Base-by-base conservation (phyloP, 2,888 invertebrate genomes). In the Drosophila mettleri region DNA sequence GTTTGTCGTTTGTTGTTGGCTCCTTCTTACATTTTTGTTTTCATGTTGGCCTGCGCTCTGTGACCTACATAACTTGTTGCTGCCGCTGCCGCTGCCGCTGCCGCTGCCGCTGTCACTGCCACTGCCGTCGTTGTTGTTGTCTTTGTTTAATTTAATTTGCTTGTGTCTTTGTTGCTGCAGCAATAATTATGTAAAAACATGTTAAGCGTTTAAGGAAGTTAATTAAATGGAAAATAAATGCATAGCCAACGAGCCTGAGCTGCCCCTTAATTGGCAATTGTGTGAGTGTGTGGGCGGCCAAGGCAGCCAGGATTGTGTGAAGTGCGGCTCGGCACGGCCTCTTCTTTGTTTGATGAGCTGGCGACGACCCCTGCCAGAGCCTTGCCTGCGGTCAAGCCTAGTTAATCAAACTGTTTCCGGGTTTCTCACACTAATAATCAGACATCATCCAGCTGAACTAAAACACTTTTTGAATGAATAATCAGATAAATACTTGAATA, bases 181-280 rank as follows among this genome's bases (percentile, higher is more conserved):
- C 78, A 78, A 84, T 83, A 83, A 86, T 84, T 84, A 86, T 82
- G 76, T 82, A 86, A 85, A 78, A 77, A 65, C 85, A 83, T 86
- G 78, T 83, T 69, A 61, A 78, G 66, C 86, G 69, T 76, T 85
- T 81, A 84, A 85, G 84, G 84, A 86, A 85, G 86, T 85, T 85
- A 84, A 85, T 86, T 86, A 85, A 86, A 81, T 78, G 81, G 74
- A 77, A 84, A 85, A 81, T 74, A 83, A 79, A 83, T 83, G 81
- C 72, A 70, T 75, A 69, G 77, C 78, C 69, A 78, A 82, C 79
- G 69, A 79, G 64, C 66, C 79, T 52, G 36, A 53, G 69, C 63
- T 75, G 74, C 74, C 69, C 71, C 75, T 73, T 81, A 82, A 82
- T 84, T 82, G 84, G 62, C 58, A 60, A 65, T 73, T 73, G 54